Conservation (phyloP, 2,888 invertebrate species). For the Dolomedes plantarius region DNA sequence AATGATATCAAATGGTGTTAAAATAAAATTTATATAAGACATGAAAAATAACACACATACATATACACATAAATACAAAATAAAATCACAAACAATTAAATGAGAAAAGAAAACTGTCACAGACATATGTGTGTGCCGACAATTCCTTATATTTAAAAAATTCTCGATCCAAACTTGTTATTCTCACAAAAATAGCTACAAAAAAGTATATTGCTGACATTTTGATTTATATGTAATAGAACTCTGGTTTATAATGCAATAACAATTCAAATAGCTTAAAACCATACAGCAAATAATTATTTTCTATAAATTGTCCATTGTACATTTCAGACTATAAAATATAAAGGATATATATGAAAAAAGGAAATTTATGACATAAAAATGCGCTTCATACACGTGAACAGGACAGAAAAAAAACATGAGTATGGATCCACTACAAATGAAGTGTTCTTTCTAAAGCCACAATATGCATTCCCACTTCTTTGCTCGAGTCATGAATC, state of each 20-base stretch:
- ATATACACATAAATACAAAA: too few relatives aligned
- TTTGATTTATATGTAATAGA: not conserved
- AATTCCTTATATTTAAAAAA: too few relatives aligned
- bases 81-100: too few relatives aligned
- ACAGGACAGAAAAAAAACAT: conserved; percentile 62
- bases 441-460: conserved; percentile 38
- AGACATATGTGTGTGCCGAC: too few relatives aligned
- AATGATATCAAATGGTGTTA: too few relatives aligned
- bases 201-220: not conserved
- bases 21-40: too few relatives aligned
- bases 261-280: not conserved
- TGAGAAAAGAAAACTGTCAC: too few relatives aligned
- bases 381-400: conserved; percentile 49
- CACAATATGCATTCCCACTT: conserved; percentile 16
- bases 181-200: not conserved
- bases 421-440: conserved; percentile 60
- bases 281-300: not conserved
- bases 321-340: conserved; percentile 13
- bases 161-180: too few relatives aligned
- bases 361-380: conserved; percentile 41
- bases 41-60: too few relatives aligned
- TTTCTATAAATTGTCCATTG: not conserved
- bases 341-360: not conserved
- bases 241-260: not conserved
- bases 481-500: conserved; percentile 70